These are phyloP conservation scores for Rhagium mordax DNA, from an alignment of 2,888 invertebrate species.

Conservation along the genomic window DNA sequence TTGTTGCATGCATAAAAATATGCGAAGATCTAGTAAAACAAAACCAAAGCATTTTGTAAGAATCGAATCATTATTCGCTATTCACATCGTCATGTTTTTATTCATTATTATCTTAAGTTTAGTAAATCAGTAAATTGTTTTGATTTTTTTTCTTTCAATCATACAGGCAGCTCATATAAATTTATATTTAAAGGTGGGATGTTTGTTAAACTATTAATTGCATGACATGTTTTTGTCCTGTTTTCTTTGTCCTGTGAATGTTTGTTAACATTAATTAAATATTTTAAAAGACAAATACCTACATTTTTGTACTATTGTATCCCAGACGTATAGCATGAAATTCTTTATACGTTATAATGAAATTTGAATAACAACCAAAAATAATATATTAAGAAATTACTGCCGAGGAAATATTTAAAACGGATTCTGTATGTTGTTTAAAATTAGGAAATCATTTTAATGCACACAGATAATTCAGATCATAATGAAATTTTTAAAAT, in stretches of 20 bases:
- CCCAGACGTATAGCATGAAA: constrained; percentile 1
- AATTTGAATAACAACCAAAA: background rate
- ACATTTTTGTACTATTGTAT: background rate
- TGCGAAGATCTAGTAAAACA: too few relatives aligned
- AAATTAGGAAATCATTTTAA: too few relatives aligned
- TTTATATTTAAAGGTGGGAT: constrained; percentile 69
- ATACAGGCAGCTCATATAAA: constrained; percentile 68
- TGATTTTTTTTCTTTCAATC: constrained; percentile 63
- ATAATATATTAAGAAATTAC: background rate
- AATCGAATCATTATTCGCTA: too few relatives aligned
- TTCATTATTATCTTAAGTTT: constrained; percentile 27
- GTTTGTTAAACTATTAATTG: constrained; percentile 49
- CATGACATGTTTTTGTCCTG: constrained; percentile 51
- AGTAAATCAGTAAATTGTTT: constrained; percentile 63
- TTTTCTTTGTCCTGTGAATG: constrained; percentile 24
- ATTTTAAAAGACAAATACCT: background rate
- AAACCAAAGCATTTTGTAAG: too few relatives aligned
- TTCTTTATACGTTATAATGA: background rate
- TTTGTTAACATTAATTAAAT: background rate
- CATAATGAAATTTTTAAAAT: too few relatives aligned
- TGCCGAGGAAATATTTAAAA: too few relatives aligned
- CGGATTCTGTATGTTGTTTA: too few relatives aligned
- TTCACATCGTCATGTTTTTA: background rate
- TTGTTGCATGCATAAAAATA: too few relatives aligned
- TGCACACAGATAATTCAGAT: too few relatives aligned